phyloP scores from a whole-genome alignment of 2,888 invertebrate genomes.

The Pedicia rivosa region DNA sequence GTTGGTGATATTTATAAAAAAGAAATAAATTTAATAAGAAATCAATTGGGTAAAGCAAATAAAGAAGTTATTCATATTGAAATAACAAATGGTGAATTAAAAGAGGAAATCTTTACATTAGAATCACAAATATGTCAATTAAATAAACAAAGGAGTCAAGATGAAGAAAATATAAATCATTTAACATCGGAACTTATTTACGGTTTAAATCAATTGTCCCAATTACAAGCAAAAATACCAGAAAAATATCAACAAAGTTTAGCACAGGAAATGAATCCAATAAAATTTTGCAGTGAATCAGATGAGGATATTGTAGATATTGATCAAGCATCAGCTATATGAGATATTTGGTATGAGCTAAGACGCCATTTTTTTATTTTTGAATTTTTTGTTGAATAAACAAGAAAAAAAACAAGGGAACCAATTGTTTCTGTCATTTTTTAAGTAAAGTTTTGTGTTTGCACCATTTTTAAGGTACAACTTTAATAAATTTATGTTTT shows the following conservation, averaged over 20 bases:
- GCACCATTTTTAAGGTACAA: no score
- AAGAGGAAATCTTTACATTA: conserved; percentile 49
- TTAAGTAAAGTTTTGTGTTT: no score
- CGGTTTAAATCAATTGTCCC: neutral
- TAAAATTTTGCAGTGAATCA: no score
- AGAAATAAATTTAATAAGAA: conserved; percentile 35
- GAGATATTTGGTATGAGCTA: no score
- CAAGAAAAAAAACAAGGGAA: no score
- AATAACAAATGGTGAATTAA: conserved; percentile 49
- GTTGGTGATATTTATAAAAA: conserved; percentile 31
- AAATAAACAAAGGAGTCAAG: conserved; percentile 36
- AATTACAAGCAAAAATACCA: neutral
- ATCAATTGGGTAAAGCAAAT: conserved; percentile 35
- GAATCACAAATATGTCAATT: conserved; percentile 40
- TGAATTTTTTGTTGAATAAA: no score
- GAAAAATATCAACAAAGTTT: conserved; percentile 13
- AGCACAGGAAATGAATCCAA: conserved; percentile 25
- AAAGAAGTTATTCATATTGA: conserved; percentile 46
- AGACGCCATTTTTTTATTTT: no score
- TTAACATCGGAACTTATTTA: conserved; percentile 37
- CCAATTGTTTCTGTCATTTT: no score
- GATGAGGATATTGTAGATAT: no score
- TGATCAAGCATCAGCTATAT: no score
- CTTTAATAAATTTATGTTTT: no score
- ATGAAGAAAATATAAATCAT: conserved; percentile 38